These are phyloP conservation scores for Gibbula magus DNA, from an alignment of 2,888 invertebrate genomes.

Conservation along the genomic window DNA sequence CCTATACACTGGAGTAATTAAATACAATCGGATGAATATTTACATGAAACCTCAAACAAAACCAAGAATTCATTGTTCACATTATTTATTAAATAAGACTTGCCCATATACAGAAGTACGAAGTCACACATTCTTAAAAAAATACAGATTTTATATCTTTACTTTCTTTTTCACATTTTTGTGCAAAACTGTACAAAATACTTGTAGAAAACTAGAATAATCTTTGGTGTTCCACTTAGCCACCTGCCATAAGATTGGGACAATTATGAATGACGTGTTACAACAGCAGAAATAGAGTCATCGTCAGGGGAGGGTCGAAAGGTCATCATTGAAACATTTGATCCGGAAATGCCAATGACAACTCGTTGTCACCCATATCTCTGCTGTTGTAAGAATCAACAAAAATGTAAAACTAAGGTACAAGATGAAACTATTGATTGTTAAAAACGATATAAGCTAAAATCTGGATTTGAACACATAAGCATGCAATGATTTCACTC, in stretches of 20 bases:
- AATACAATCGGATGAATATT: background rate
- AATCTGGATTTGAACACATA: slow-evolving; percentile 20
- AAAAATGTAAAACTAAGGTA: background rate
- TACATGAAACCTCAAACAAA: slow-evolving; percentile 6
- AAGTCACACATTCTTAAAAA: slow-evolving; percentile 29
- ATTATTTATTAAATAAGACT: slow-evolving; percentile 10
- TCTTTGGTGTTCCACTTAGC: slow-evolving; percentile 6
- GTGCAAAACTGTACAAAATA: slow-evolving; percentile 21
- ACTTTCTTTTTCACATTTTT: slow-evolving; percentile 2
- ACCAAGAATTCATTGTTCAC: slow-evolving; percentile 6
- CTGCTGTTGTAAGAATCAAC: slow-evolving; percentile 9
- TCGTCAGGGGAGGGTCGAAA: slow-evolving; percentile 6
- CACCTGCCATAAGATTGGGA: slow-evolving; percentile 23
- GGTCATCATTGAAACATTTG: background rate
- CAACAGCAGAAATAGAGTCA: slow-evolving; percentile 14
- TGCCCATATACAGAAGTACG: slow-evolving; percentile 29
- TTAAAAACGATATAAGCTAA: slow-evolving; percentile 13
- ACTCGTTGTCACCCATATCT: background rate
- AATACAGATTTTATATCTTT: slow-evolving; percentile 23
- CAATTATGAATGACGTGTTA: background rate
- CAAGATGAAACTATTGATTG: slow-evolving; percentile 10
- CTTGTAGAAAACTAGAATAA: slow-evolving; percentile 13
- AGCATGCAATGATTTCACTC: slow-evolving; percentile 19
- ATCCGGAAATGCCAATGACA: background rate
- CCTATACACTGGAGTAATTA: slow-evolving; percentile 11